A percentile compares a stretch with the other conserved stretches of the same genome.
Conservation (phyloP, 2,797 vertebrate genomes). For the Tympanoctomys barrerae region DNA sequence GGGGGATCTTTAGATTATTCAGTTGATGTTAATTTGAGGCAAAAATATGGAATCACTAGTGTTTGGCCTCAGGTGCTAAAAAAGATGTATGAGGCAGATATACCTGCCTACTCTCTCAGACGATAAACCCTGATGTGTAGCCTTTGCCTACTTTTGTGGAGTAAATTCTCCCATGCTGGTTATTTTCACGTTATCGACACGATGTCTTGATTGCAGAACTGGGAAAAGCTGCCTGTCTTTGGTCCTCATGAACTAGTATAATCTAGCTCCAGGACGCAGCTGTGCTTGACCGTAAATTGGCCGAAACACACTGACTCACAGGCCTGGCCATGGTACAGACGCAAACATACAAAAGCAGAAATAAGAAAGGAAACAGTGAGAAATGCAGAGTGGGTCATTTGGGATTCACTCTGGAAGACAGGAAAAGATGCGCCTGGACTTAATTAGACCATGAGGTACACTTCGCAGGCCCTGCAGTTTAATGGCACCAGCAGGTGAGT, state of each 20-base stretch:
- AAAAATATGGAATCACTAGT: neutral
- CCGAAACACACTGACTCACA: conserved; percentile 11
- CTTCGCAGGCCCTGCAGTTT: neutral
- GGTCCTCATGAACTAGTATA: neutral
- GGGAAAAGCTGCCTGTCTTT: neutral
- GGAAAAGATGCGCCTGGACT: neutral
- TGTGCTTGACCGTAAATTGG: neutral
- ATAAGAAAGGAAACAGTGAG: neutral
- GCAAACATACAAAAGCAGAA: conserved; percentile 30
- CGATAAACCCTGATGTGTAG: neutral
- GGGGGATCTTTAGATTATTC: neutral
- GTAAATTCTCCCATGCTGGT: neutral
- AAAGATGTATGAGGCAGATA: neutral
- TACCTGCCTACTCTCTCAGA: neutral
- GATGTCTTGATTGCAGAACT: neutral
- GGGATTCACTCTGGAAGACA: neutral
- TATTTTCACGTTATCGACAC: neutral
- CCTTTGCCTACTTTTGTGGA: neutral
- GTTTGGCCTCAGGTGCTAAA: neutral
- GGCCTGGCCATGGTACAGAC: neutral
- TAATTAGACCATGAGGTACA: neutral
- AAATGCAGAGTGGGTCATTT: neutral
- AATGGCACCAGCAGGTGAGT: neutral
- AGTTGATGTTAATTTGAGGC: neutral
- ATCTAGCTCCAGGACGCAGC: neutral